These are phyloP conservation scores for Thumatha senex DNA, from an alignment of 2,888 invertebrate species.

Conservation along the genomic window DNA sequence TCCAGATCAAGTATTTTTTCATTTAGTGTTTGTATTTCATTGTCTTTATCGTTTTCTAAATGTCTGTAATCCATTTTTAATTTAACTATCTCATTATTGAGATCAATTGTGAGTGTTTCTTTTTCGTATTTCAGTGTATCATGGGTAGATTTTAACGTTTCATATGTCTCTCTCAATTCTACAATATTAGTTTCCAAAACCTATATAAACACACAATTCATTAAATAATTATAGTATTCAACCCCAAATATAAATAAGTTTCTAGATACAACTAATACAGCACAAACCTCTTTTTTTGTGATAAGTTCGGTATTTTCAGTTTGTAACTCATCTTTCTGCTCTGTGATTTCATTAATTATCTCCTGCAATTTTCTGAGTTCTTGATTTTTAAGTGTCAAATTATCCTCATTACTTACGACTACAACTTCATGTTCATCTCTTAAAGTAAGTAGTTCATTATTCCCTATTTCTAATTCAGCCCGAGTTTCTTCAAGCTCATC, in stretches of 20 bases:
- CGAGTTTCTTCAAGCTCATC: slow-evolving; percentile 64
- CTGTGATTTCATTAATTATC: slow-evolving; percentile 46
- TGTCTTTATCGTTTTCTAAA: slow-evolving; percentile 45
- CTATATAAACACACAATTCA: slow-evolving; percentile 51
- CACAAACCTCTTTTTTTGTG: slow-evolving; percentile 67
- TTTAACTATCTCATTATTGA: slow-evolving; percentile 47
- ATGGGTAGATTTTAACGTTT: slow-evolving; percentile 38
- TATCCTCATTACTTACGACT: slow-evolving; percentile 47
- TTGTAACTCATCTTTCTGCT: slow-evolving; percentile 37
- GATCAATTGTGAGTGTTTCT: slow-evolving; percentile 35
- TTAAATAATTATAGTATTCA: slow-evolving; percentile 27
- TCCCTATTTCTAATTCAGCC: slow-evolving; percentile 66
- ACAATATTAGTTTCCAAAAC: slow-evolving; percentile 52
- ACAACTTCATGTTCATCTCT: slow-evolving; percentile 60
- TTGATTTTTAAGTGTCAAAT: slow-evolving; percentile 55
- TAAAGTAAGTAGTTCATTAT: slow-evolving; percentile 57
- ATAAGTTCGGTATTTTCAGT: slow-evolving; percentile 41
- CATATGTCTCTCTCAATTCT: slow-evolving; percentile 42
- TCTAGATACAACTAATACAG: slow-evolving; percentile 5
- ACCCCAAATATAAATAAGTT: slow-evolving; percentile 35
- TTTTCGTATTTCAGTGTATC: slow-evolving; percentile 43
- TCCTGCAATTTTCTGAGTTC: slow-evolving; percentile 56
- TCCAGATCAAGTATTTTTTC: slow-evolving; percentile 46
- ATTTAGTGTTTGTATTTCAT: slow-evolving; percentile 49
- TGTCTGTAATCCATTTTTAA: slow-evolving; percentile 45